These are phyloP conservation scores for Acanthornis magna DNA, from an alignment of 2,797 vertebrate genomes.

Conservation along the genomic window DNA sequence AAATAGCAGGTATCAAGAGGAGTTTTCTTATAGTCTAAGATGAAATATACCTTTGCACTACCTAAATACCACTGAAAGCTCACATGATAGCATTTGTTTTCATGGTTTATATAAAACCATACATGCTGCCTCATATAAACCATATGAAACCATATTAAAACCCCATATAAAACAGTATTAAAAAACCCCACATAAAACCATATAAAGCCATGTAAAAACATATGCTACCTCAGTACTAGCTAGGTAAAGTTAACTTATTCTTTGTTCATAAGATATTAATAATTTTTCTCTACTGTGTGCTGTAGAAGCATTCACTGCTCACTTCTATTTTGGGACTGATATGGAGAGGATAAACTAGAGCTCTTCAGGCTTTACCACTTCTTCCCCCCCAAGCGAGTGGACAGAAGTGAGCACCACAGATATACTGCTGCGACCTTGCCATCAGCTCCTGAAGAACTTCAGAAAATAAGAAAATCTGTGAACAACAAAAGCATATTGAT, in stretches of 20 bases:
- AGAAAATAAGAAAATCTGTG: not conserved
- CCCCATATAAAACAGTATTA: not conserved
- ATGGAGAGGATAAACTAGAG: not conserved
- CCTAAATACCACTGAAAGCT: not conserved
- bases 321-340: not conserved
- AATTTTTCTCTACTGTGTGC: not conserved
- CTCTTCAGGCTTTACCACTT: not conserved
- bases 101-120: not conserved
- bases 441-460: not conserved
- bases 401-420: not conserved
- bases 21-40: not conserved
- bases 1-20: not conserved
- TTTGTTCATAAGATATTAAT: not conserved
- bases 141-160: not conserved
- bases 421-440: not conserved
- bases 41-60: not conserved
- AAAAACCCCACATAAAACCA: not conserved
- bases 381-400: fast-evolving
- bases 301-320: not conserved
- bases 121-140: not conserved
- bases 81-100: not conserved
- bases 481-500: not conserved
- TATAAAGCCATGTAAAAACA: not conserved
- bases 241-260: not conserved
- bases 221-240: not conserved